These are phyloP conservation scores for Pipistrellus pipistrellus DNA, from an alignment of 2,797 vertebrate genomes.

Conservation along the genomic window DNA sequence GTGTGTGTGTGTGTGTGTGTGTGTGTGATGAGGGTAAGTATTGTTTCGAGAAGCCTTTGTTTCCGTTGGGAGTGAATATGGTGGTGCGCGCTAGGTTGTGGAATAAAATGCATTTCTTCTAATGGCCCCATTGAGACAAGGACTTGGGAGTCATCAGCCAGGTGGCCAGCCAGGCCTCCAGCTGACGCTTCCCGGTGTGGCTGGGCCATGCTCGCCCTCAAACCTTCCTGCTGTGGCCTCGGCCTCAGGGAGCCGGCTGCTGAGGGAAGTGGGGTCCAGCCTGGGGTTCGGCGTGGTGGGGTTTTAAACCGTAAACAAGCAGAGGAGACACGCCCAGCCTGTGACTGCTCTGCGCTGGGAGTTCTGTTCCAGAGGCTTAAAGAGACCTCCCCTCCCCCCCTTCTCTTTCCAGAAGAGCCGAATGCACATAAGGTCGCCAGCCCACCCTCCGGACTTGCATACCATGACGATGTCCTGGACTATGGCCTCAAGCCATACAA, in stretches of 20 bases:
- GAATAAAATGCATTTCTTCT: neutral
- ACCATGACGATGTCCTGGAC: conserved; percentile 91
- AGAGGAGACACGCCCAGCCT: conserved; percentile 71
- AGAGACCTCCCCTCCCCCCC: conserved; percentile 91
- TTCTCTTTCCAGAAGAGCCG: conserved; percentile 97
- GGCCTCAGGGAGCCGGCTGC: neutral
- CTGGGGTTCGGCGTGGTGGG: conserved; percentile 50
- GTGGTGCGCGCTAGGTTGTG: neutral
- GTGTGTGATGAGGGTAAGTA: conserved; percentile 9
- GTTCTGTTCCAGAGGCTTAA: conserved; percentile 89
- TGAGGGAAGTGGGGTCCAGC: neutral
- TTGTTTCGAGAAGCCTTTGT: neutral
- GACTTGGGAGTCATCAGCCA: rapidly evolving
- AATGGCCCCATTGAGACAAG: neutral
- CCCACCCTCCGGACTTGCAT: conserved; percentile 92
- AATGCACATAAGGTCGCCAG: conserved; percentile 94
- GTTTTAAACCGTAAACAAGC: neutral
- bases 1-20: too few relatives aligned
- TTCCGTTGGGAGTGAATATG: neutral
- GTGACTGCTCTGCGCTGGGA: conserved; percentile 85
- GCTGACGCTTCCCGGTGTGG: rapidly evolving
- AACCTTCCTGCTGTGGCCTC: neutral
- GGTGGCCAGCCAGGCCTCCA: neutral
- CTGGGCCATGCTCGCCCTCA: rapidly evolving
- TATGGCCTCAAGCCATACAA: conserved; percentile 95